Conservation (phyloP, 2,113 vertebrate species). For the Microtus oregoni region DNA sequence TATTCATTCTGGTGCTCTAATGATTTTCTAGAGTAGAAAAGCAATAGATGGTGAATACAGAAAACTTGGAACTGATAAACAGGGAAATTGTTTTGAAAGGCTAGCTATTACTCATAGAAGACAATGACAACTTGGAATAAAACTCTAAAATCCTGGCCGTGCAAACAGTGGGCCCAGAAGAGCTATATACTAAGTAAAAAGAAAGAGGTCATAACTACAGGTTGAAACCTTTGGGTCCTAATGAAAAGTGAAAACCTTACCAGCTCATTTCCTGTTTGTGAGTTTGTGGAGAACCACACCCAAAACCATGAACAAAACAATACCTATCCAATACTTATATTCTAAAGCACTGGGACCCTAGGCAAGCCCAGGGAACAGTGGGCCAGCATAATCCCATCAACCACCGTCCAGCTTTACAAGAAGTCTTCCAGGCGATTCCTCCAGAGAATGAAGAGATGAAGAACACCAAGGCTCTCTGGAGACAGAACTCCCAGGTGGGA, state of each 20-base stretch:
- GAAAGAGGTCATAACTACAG: fast-evolving
- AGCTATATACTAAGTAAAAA: fast-evolving
- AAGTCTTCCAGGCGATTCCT: neutral
- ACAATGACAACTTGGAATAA: neutral
- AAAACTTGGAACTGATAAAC: neutral
- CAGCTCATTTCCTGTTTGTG: neutral
- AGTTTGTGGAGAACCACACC: neutral
- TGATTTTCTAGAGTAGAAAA: neutral
- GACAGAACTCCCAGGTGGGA: neutral
- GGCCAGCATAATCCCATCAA: neutral
- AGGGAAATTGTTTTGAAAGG: neutral
- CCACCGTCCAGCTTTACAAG: neutral
- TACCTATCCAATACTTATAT: neutral
- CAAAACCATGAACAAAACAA: neutral
- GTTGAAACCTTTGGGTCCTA: neutral
- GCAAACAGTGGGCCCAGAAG: neutral
- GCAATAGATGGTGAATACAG: neutral
- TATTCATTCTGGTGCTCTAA: neutral
- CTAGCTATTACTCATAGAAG: neutral
- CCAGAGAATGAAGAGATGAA: neutral
- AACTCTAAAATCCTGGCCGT: neutral
- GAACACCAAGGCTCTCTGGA: neutral
- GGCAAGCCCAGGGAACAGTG: neutral
- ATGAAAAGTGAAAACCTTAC: neutral
- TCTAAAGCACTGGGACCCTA: neutral